Percentiles rank a stretch among this genome's conserved stretches.
Evolutionary conservation across 2,797 vertebrate species (phyloP).

Genomic region (Crenuchus spilurus): DNA sequence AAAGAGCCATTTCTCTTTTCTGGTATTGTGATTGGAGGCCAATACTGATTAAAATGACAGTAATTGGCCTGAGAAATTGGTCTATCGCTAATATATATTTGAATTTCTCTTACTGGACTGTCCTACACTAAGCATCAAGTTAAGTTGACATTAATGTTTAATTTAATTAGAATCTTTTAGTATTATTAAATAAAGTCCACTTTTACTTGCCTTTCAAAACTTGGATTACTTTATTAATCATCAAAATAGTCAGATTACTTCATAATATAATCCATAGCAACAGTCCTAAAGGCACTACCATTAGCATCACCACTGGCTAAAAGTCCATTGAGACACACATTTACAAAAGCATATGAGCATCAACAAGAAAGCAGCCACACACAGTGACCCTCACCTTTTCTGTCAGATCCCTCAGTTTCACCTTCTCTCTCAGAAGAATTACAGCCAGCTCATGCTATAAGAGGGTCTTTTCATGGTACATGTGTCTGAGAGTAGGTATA

Average conservation of each 20-base stretch:
- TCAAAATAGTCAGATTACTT: background rate
- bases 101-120: too few species aligned
- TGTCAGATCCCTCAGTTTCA: background rate
- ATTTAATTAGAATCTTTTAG: too few species aligned
- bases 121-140: too few species aligned
- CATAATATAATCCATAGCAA: background rate
- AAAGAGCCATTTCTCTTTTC: too few species aligned
- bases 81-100: too few species aligned
- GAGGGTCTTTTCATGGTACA: background rate
- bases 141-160: too few species aligned
- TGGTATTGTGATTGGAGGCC: too few species aligned
- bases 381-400: constrained; percentile 1
- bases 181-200: too few species aligned
- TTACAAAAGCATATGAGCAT: background rate
- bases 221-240: too few species aligned
- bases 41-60: too few species aligned
- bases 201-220: too few species aligned
- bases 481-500: background rate
- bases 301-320: background rate
- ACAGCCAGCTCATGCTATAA: background rate
- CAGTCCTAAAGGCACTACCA: background rate
- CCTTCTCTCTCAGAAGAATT: background rate
- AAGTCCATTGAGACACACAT: background rate
- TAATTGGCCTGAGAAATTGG: too few species aligned
- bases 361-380: background rate